A percentile compares a stretch with the other conserved stretches of the same genome.
Evolutionary conservation across 2,888 invertebrate species (phyloP).

Genomic region (Eupithecia subfuscata): DNA sequence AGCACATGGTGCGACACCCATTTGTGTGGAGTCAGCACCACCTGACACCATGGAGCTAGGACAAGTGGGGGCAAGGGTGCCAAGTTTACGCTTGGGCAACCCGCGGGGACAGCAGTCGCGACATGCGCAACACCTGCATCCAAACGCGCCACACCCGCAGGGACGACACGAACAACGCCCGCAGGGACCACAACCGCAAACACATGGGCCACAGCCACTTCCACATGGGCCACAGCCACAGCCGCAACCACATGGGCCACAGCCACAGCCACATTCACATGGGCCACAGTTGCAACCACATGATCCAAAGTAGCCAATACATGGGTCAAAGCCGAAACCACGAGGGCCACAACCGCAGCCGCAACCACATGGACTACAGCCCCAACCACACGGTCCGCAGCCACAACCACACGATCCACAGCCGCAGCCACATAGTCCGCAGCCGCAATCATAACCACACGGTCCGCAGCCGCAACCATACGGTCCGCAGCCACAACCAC

Average conservation of each 20-base stretch:
- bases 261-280: constrained; percentile 15
- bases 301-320: constrained; percentile 21
- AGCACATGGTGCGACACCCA: background rate
- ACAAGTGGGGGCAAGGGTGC: background rate
- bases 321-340: constrained; percentile 33
- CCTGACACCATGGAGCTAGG: background rate
- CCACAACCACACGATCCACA: background rate
- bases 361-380: background rate
- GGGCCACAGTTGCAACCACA: constrained; percentile 29
- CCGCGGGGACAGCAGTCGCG: constrained; percentile 37
- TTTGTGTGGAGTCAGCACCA: background rate
- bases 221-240: background rate
- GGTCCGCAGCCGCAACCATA: constrained; percentile 37
- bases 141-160: background rate
- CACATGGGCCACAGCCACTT: background rate
- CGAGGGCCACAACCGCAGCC: constrained; percentile 27
- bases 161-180: background rate
- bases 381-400: constrained; percentile 19
- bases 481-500: constrained; percentile 37
- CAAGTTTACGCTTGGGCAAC: background rate
- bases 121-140: constrained; percentile 43
- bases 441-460: too few species aligned
- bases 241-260: background rate
- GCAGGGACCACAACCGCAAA: background rate
- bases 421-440: background rate